Evolutionary conservation across 2,888 invertebrate genomes (phyloP), one percentile per base, ranked within the genome.

Genomic region (Drymonia ruficornis): DNA sequence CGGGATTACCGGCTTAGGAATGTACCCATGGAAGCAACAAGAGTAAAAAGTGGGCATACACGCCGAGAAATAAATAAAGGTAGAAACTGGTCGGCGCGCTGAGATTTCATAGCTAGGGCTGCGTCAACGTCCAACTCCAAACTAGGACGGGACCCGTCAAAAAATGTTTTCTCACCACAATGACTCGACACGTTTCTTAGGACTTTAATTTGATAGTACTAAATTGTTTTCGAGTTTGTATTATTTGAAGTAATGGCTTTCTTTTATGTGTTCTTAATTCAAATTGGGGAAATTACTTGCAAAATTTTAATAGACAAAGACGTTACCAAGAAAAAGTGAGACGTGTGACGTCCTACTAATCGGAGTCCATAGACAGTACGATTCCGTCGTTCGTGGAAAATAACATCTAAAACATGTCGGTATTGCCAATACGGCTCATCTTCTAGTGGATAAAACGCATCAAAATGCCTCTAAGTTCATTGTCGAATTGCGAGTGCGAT

Each of bases 1-100:
- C 87, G 86, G 87, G 91, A 91, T 91, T 91, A 91, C 91, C 84
- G 87, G 86, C 90, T 89, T 88, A 90, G 92, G 92, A 92, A 92
- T 92, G 91, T 89, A 88, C 85, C 79, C 87, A 83, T 81, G 86
- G 86, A 76, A 76, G 83, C 88, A 91, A 91, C 82, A 90, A 86
- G 88, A 89, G 74, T 82, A 91, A 91, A 89, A 90, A 87, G 81
- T 76, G 73, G 75, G 72, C 85, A 84, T 84, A 87, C 88, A 84
- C 86, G 86, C 80, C 78, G 84, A 84, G 89, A 89, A 88, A 91
- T 90, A 92, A 90, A 91, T 90, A 91, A 86, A 89, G 83, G 83
- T 83, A 86, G 83, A 82, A 86, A 89, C 91, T 81, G 83, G 86
- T 85, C 84, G 85, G 74, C 72, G 72, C 81, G 72, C 81, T 75